phyloP scores from a whole-genome alignment of 2,888 invertebrate genomes.

The Tipula lateralis region DNA sequence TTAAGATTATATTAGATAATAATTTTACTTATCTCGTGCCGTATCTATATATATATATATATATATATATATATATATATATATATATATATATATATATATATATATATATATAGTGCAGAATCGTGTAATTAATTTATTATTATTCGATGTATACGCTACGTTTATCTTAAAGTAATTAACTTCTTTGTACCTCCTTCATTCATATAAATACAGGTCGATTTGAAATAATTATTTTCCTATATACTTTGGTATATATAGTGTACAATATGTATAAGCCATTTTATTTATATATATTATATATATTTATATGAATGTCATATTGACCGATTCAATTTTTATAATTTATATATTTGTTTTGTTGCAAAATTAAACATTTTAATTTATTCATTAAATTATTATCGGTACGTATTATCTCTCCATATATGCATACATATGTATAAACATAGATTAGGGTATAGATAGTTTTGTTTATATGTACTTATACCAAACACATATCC shows the following conservation, averaged over 20 bases:
- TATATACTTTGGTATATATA: too few relatives aligned
- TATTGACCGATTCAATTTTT: slow-evolving; percentile 19
- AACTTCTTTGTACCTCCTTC: background rate
- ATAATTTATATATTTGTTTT: background rate
- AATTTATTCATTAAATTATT: slow-evolving; percentile 19
- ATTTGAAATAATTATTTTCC: too few relatives aligned
- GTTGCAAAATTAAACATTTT: slow-evolving; percentile 19
- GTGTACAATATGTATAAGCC: background rate
- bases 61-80: too few relatives aligned
- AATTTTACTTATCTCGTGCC: background rate
- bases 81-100: too few relatives aligned
- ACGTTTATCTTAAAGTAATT: background rate
- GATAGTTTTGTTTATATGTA: background rate
- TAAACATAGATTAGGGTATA: background rate
- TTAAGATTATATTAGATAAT: background rate
- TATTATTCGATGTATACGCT: background rate
- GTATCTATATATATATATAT: too few relatives aligned
- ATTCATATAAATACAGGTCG: background rate
- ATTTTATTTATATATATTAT: background rate
- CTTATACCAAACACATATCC: background rate
- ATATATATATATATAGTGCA: too few relatives aligned
- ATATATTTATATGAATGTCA: background rate
- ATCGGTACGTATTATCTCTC: background rate
- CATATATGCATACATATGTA: background rate
- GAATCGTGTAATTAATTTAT: background rate